Base-by-base conservation (phyloP, 1,140 invertebrate species). In the Papilio helenus region DNA sequence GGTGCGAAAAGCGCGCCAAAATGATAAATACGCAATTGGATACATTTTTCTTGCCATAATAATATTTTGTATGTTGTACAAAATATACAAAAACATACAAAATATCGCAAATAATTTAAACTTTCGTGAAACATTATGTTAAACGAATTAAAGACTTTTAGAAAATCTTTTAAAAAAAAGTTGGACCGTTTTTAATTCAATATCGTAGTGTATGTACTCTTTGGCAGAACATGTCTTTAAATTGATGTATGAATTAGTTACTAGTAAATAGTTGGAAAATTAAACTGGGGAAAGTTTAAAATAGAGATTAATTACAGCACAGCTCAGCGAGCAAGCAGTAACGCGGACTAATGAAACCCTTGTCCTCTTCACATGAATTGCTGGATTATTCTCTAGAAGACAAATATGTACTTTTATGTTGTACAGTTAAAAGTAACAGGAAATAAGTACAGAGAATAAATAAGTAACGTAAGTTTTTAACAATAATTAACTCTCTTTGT, bases 21-120 rank as follows among this genome's bases (percentile, higher is more conserved):
- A 68, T 68, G 61, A 68, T 68, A 68, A 68, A 68, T 68, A 68
- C 29, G 61, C 23, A 68, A 68, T 68, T 68, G 26, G 26, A 68
- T 68, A 68, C 26, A 68, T 18, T 29, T 29, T 68, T 68, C 26
- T 34, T 68, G 10, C 12, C 34, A 34, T 14, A 29, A 65, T 18
- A 68, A 68, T 34, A 68, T 68, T 68, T 29, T 14, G 3, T 68
- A 29, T 29, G 29, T 68, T 68, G 14, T 18, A 29, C 10, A 68
- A 29, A n/a, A 68, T 61, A 14, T 61, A 1, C 0, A 26, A 26
- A 23, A n/a, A n/a, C n/a, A 12, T 23, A 42, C 8, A 42, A 42
- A 9, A 9, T 9, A 42, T 42, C 3, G 39, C 39, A 42, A 42
- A 42, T 4, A 4, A 42, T 4, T 3, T 4, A 42, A 9, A 42